Evolutionary conservation across 2,113 vertebrate species (phyloP), one percentile per base, ranked within the genome.

Genomic region (Cyphomyrus discorhynchus): DNA sequence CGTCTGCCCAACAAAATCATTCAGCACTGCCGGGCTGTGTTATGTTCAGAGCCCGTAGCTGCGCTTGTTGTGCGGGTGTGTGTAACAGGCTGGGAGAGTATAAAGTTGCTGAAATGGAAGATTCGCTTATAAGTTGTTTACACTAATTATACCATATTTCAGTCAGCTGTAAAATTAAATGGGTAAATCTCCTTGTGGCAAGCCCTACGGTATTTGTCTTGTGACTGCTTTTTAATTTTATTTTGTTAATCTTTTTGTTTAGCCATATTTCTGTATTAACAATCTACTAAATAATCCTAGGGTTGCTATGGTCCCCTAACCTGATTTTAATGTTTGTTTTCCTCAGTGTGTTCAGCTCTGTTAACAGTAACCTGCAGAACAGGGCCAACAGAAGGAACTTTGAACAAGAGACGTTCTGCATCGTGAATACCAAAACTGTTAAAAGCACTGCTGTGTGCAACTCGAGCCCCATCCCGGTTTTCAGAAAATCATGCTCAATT

Each of bases 221-320:
- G 42, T 46, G 42, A 83, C 42, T 83, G 13, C 19, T 46, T 85
- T 10, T 49, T 49, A 13, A 13, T n/a, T 47, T n/a, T 6, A 49
- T 85, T 85, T 49, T n/a, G 4, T 85, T 85, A n/a, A 85, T 85
- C 42, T 85, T n/a, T 85, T 85, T 5, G 19, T 47, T 84, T 84
- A 24, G 21, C 11, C 35, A 27, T 84, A 21, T 84, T 84, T 84
- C 17, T 84, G 80, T 47, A 45, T 84, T 84, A n/a, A n/a, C 80
- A 47, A 84, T 84, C 42, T 84, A 85, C 49, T 27, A 49, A 49
- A 46, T n/a, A 46, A 85, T 49, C 11, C 11, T n/a, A 6, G 10
- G 46, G 45, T 85, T 85, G 46, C 82, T 27, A 49, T 49, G 82
- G 45, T 49, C 27, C 42, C 24, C 82, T 47, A 49, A n/a, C 42